phyloP scores from a whole-genome alignment of 1,140 invertebrate species.

The Cydia pomonella region DNA sequence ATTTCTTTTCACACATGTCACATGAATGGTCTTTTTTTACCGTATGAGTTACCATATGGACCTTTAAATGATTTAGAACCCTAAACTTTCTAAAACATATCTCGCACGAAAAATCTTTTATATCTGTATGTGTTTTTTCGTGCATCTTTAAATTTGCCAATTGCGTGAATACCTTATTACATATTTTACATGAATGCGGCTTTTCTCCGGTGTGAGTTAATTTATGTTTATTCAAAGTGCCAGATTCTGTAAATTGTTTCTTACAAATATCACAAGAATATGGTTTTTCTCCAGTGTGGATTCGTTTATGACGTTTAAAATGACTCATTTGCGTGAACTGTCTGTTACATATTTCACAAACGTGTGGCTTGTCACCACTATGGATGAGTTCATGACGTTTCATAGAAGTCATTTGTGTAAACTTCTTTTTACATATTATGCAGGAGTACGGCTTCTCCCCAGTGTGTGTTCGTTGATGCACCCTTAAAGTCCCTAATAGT shows the following conservation, averaged over 20 bases:
- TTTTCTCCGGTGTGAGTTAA: not conserved
- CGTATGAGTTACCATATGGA: not conserved
- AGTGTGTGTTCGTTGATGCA: not conserved
- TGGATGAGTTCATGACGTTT: conserved; percentile 7
- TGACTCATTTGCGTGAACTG: not conserved
- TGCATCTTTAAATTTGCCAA: not conserved
- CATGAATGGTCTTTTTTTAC: not conserved
- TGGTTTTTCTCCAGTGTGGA: conserved; percentile 3
- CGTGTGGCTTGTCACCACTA: not conserved
- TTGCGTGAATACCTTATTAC: not conserved
- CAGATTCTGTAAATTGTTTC: not conserved
- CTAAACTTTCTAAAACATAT: not conserved
- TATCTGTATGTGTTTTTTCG: not conserved
- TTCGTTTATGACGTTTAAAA: not conserved
- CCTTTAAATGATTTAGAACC: not conserved
- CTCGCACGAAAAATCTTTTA: not conserved
- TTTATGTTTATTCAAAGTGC: not conserved
- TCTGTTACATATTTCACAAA: not conserved
- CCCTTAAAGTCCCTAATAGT: not conserved
- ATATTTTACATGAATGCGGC: not conserved
- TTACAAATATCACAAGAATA: not conserved
- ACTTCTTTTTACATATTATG: not conserved
- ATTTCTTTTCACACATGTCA: not conserved
- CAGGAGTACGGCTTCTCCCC: not conserved
- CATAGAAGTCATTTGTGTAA: not conserved